These are phyloP conservation scores for Athalia cordata DNA, from an alignment of 2,888 invertebrate genomes.

Conservation along the genomic window DNA sequence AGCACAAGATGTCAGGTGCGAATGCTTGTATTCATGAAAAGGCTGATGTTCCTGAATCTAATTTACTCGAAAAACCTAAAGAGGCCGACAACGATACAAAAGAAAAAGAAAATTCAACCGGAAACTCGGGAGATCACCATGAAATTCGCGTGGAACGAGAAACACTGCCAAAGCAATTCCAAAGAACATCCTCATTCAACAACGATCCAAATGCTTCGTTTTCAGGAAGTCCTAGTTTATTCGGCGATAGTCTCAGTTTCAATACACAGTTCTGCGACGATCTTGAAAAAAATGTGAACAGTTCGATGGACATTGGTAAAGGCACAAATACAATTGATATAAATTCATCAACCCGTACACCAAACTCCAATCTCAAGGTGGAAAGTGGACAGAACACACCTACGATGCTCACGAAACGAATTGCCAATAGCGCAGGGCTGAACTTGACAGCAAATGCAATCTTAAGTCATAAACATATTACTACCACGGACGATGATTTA, in stretches of 20 bases:
- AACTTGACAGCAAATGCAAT: conserved; percentile 25
- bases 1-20: not conserved
- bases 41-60: not conserved
- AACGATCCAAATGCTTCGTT: conserved; percentile 44
- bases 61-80: not conserved
- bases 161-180: conserved; percentile 2
- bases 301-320: conserved; percentile 57
- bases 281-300: conserved; percentile 71
- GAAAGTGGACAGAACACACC: conserved; percentile 11
- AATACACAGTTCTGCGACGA: conserved; percentile 75
- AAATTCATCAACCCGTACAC: conserved; percentile 1
- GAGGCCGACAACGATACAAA: not conserved
- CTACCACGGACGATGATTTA: not conserved
- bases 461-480: not conserved
- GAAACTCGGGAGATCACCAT: not conserved
- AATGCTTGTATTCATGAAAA: not conserved
- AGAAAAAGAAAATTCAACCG: conserved; percentile 4
- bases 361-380: not conserved
- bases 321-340: conserved; percentile 54
- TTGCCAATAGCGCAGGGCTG: conserved; percentile 50
- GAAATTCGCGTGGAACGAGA: conserved; percentile 5
- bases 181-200: not conserved
- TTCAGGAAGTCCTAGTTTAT: conserved; percentile 76
- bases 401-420: conserved; percentile 43
- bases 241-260: conserved; percentile 77